These are phyloP conservation scores for Cettia cetti DNA, from an alignment of 2,113 vertebrate species.

Conservation along the genomic window DNA sequence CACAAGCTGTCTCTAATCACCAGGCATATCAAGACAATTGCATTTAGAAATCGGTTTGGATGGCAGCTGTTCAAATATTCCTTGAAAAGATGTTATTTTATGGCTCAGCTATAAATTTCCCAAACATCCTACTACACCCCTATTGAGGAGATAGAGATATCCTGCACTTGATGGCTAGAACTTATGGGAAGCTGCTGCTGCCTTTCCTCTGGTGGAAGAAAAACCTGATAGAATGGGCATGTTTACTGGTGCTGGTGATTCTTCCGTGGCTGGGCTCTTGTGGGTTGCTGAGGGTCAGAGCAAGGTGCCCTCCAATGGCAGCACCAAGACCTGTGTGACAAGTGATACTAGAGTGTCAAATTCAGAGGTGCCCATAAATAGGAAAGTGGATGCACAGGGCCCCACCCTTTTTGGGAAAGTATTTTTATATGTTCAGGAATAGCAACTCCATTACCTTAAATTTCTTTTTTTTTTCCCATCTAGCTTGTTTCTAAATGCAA, in stretches of 20 bases:
- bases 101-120: neutral
- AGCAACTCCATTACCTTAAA: neutral
- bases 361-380: neutral
- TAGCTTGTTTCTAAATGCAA: neutral
- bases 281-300: neutral
- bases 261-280: accelerated
- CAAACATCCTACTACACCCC: neutral
- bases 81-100: neutral
- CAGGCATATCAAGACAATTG: neutral
- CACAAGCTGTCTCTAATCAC: neutral
- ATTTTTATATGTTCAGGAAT: neutral
- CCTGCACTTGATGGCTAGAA: neutral
- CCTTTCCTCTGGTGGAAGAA: neutral
- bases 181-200: neutral
- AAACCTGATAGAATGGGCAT: neutral
- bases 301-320: neutral
- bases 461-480: neutral
- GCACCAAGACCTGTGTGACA: neutral
- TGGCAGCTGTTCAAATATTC: constrained; percentile 29
- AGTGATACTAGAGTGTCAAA: neutral
- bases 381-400: neutral
- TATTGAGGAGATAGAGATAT: neutral
- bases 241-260: neutral
- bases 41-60: neutral
- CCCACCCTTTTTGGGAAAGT: neutral